Percentiles rank a stretch among this genome's conserved stretches.
Conservation (phyloP, 2,888 invertebrate genomes). For the Melanchra persicariae region DNA sequence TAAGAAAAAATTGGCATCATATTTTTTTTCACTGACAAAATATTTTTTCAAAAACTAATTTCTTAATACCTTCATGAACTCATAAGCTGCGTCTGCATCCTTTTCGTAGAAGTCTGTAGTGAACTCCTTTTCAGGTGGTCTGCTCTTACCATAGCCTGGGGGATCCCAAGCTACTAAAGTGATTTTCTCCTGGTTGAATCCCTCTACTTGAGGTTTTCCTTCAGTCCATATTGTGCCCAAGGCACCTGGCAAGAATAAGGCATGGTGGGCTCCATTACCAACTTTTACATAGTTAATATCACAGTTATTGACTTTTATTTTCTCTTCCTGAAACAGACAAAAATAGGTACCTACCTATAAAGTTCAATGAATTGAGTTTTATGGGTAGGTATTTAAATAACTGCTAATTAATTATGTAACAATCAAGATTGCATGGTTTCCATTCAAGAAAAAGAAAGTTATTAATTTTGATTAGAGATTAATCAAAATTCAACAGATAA, state of each 20-base stretch:
- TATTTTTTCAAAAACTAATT: neutral
- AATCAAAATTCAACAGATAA: neutral
- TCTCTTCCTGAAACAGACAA: slow-evolving; percentile 90
- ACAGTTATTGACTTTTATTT: slow-evolving; percentile 91
- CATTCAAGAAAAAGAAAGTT: no score
- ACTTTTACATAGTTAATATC: slow-evolving; percentile 91
- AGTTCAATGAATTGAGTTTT: neutral
- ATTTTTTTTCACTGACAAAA: neutral
- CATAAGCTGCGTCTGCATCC: slow-evolving; percentile 93
- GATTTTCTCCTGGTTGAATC: slow-evolving; percentile 91
- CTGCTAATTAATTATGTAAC: no score
- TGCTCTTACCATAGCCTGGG: slow-evolving; percentile 96
- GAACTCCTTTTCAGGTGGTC: slow-evolving; percentile 94
- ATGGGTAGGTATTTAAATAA: neutral
- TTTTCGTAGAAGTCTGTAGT: slow-evolving; percentile 92
- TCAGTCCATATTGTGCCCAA: slow-evolving; percentile 96
- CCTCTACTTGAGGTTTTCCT: slow-evolving; percentile 94
- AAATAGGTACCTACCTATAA: no score
- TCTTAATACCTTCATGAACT: slow-evolving; percentile 92
- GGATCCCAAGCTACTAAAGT: slow-evolving; percentile 95
- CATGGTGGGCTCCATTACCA: slow-evolving; percentile 91
- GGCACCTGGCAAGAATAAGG: slow-evolving; percentile 95
- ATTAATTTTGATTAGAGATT: no score
- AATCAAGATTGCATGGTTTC: no score
- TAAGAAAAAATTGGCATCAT: no score